Evolutionary conservation across 2,888 invertebrate genomes (phyloP), one percentile per base, ranked within the genome.

Genomic region (Lithosia quadra): DNA sequence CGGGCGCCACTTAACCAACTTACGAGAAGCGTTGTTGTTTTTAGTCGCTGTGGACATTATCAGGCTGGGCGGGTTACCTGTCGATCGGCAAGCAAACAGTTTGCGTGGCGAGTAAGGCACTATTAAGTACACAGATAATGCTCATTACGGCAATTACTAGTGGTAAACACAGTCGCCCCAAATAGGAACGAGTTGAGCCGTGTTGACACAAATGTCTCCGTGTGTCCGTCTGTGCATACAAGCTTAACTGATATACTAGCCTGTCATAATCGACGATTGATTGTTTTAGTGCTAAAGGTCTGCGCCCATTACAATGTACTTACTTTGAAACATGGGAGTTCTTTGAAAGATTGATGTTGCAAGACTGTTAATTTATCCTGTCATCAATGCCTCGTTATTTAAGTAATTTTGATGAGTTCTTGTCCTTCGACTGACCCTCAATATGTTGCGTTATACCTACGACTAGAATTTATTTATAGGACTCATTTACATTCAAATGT

Each of bases 131-230:
- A 92, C 90, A 92, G 90, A 91, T 91, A 92, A 90, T 85, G 82
- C 90, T 91, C 91, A 92, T 93, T 92, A 92, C 84, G 86, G 91
- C 92, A 93, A 94, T 94, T 94, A 94, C 89, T 84, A 77, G 86
- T 87, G 84, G 90, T 86, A 93, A 93, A 94, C 89, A 94, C 85
- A 86, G 86, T 81, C 86, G 90, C 83, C 92, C 91, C 86, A 89
- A 89, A 88, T 91, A 88, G 49, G 49, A n/a, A 49, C 80, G 78
- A 79, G 79, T 66, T 59, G 56, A 60, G 60, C 64, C 18, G 28
- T 81, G 80, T 87, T 85, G 83, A 88, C 85, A 84, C 80, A 83
- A 77, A 77, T 82, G 83, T 73, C 65, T 78, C 63, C 71, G 68
- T 73, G 65, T 72, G 72, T 70, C 65, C 58, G 74, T 73, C 71